Evolutionary conservation across 2,888 invertebrate species (phyloP).

Genomic region (Microctonus aethiopoides): DNA sequence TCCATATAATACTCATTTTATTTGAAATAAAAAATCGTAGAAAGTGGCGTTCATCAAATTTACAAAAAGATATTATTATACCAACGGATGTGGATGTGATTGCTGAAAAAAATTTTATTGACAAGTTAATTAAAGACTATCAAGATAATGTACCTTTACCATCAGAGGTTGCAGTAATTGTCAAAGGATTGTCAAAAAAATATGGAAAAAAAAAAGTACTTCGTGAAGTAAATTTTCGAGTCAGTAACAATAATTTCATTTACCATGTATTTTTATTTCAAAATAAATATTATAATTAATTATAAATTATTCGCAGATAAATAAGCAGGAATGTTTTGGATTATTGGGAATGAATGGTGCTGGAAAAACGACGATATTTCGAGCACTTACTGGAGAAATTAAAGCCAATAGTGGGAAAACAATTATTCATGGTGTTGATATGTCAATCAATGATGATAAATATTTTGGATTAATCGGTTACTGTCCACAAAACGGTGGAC

Average conservation of each 20-base stretch:
- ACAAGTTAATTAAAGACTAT: constrained; percentile 29
- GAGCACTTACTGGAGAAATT: constrained; percentile 35
- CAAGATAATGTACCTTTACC: constrained; percentile 27
- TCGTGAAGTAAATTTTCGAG: constrained; percentile 32
- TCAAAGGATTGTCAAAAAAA: constrained; percentile 36
- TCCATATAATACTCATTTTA: constrained; percentile 32
- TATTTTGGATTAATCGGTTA: constrained; percentile 44
- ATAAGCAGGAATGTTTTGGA: constrained; percentile 42
- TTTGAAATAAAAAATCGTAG: constrained; percentile 36
- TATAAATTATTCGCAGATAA: constrained; percentile 30
- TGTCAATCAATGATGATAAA: constrained; percentile 26
- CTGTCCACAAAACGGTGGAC: constrained; percentile 45
- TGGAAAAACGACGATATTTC: constrained; percentile 45
- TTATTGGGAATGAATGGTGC: constrained; percentile 43
- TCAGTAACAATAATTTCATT: constrained; percentile 17
- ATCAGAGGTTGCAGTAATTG: constrained; percentile 30
- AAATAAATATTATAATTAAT: background rate
- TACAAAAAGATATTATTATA: background rate
- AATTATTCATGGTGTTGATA: constrained; percentile 33
- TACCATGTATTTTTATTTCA: background rate
- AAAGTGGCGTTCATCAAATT: constrained; percentile 28
- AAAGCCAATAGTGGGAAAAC: constrained; percentile 37
- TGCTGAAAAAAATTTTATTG: background rate
- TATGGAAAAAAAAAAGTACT: constrained; percentile 25
- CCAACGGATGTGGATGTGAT: background rate